Conservation (phyloP, 2,113 vertebrate genomes). For the Odontesthes bonariensis region DNA sequence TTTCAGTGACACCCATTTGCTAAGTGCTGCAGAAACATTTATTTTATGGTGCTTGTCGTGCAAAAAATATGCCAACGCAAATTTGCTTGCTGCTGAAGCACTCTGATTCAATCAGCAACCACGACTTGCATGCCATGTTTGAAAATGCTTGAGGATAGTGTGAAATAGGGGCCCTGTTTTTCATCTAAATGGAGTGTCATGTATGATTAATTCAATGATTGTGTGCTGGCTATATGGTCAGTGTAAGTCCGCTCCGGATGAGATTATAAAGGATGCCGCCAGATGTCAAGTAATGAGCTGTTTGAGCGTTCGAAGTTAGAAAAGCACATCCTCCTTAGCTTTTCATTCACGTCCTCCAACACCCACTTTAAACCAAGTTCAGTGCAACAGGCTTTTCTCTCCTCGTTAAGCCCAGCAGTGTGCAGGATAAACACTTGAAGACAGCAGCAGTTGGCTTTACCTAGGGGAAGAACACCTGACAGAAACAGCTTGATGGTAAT, state of each 20-base stretch:
- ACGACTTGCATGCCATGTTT: not conserved
- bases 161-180: conserved; percentile 4
- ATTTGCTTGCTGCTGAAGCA: conserved; percentile 1
- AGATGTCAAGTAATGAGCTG: not conserved
- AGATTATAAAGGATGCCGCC: not conserved
- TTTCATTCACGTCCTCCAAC: no score
- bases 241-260: not conserved
- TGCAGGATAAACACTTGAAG: conserved; percentile 25
- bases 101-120: conserved; percentile 14
- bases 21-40: conserved; percentile 31
- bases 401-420: conserved; percentile 8
- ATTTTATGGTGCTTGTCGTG: conserved; percentile 29
- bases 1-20: conserved; percentile 26
- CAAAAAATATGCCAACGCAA: conserved; percentile 10
- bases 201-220: conserved; percentile 15
- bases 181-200: conserved; percentile 5
- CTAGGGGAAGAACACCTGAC: conserved; percentile 53
- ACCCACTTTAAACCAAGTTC: not conserved
- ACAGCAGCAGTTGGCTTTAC: conserved; percentile 47
- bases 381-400: conserved; percentile 4
- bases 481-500: conserved; percentile 57
- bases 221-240: not conserved
- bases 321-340: not conserved
- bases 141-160: conserved; percentile 5
- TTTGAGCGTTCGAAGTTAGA: not conserved